These are phyloP conservation scores for Barbus barbus DNA, from an alignment of 2,113 vertebrate genomes.

Conservation along the genomic window DNA sequence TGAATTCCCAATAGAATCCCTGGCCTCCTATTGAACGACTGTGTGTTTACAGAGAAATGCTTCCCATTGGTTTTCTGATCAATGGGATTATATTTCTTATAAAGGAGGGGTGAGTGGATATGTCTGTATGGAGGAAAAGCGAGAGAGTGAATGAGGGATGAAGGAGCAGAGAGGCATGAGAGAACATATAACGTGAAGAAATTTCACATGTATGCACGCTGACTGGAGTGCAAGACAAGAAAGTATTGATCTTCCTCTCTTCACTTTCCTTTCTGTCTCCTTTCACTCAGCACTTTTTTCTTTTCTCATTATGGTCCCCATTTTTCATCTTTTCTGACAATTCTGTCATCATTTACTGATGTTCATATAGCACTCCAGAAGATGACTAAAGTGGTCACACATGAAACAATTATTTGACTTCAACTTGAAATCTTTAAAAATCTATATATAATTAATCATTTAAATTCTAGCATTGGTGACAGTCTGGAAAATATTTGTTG, in stretches of 20 bases:
- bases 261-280: background rate
- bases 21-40: conserved; percentile 68
- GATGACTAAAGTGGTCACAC: background rate
- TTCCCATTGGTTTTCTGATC: conserved; percentile 75
- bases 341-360: background rate
- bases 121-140: conserved; percentile 26
- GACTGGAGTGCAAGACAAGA: background rate
- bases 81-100: conserved; percentile 76
- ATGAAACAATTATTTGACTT: too few species aligned
- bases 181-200: conserved; percentile 32
- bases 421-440: too few species aligned
- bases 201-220: background rate
- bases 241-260: conserved; percentile 9
- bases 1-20: conserved; percentile 50
- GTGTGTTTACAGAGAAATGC: conserved; percentile 72
- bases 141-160: background rate
- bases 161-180: conserved; percentile 20
- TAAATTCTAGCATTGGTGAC: too few species aligned
- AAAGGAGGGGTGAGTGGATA: conserved; percentile 58
- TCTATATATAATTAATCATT: too few species aligned
- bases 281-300: background rate
- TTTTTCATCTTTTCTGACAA: background rate
- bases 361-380: too few species aligned
- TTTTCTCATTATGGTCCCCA: background rate
- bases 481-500: background rate